phyloP scores from a whole-genome alignment of 1,140 invertebrate genomes.

The Theocolax elegans region DNA sequence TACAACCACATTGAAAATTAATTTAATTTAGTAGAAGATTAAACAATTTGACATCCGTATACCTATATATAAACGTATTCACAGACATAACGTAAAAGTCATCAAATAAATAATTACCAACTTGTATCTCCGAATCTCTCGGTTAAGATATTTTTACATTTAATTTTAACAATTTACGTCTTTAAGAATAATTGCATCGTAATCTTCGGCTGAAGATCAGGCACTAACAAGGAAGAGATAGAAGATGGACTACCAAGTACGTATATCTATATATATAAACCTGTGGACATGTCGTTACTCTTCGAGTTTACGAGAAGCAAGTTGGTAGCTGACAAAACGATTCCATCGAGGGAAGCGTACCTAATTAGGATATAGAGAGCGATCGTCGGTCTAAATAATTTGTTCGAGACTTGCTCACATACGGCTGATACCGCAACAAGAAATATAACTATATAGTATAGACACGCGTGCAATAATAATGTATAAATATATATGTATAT shows the following conservation, averaged over 20 bases:
- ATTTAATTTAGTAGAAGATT: too few species aligned
- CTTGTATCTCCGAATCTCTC: too few species aligned
- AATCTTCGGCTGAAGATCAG: neutral
- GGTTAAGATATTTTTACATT: neutral
- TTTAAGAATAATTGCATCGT: neutral
- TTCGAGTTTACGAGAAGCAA: slow-evolving; percentile 14
- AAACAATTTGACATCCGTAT: too few species aligned
- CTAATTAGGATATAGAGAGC: slow-evolving; percentile 35
- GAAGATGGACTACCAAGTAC: too few species aligned
- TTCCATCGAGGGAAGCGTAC: slow-evolving; percentile 15
- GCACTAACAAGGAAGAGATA: slow-evolving; percentile 1
- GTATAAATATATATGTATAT: too few species aligned
- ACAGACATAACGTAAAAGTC: too few species aligned
- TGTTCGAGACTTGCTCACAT: neutral
- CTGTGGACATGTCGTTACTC: slow-evolving; percentile 26
- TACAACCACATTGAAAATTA: too few species aligned
- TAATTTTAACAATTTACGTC: neutral
- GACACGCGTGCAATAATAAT: too few species aligned
- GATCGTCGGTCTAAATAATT: slow-evolving; percentile 36
- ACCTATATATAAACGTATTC: too few species aligned
- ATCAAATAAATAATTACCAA: too few species aligned
- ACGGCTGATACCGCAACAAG: neutral
- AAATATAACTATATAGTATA: neutral
- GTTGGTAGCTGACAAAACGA: slow-evolving; percentile 31
- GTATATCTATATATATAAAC: neutral